A percentile compares a stretch with the other conserved stretches of the same genome.
These are phyloP conservation scores for Lissonota sp. DNA, from an alignment of 2,888 invertebrate genomes.

Conservation along the genomic window DNA sequence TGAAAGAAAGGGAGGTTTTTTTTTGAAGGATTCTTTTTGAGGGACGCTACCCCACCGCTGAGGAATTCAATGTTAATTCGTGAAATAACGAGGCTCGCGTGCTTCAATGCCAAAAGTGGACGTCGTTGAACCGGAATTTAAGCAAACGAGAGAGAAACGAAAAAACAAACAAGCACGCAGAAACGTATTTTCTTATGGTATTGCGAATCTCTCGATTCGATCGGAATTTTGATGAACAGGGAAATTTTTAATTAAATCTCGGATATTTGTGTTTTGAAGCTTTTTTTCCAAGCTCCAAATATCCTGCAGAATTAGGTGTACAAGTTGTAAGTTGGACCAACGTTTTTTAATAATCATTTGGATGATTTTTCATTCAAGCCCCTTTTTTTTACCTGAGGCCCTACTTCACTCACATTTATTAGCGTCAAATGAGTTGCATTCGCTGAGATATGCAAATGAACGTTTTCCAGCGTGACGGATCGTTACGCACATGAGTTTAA, in stretches of 20 bases:
- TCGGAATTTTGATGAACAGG: constrained; percentile 21
- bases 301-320: no score
- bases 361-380: constrained; percentile 7
- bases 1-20: constrained; percentile 12
- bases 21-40: constrained; percentile 14
- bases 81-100: constrained; percentile 52
- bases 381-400: neutral
- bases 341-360: neutral
- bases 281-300: no score
- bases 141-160: neutral
- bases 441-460: constrained; percentile 71
- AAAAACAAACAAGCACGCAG: neutral
- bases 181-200: neutral
- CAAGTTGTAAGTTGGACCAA: no score
- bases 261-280: neutral
- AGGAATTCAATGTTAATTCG: constrained; percentile 43
- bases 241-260: constrained; percentile 13
- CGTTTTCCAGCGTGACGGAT: constrained; percentile 68
- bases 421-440: neutral
- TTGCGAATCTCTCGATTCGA: constrained; percentile 1
- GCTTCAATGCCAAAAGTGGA: constrained; percentile 11
- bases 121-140: constrained; percentile 54
- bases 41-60: neutral
- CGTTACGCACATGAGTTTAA: constrained; percentile 60
- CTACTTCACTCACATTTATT: neutral